A percentile compares a stretch with the other conserved stretches of the same genome.
These are phyloP conservation scores for Andrena marginata DNA, from an alignment of 2,888 invertebrate genomes.

Conservation along the genomic window DNA sequence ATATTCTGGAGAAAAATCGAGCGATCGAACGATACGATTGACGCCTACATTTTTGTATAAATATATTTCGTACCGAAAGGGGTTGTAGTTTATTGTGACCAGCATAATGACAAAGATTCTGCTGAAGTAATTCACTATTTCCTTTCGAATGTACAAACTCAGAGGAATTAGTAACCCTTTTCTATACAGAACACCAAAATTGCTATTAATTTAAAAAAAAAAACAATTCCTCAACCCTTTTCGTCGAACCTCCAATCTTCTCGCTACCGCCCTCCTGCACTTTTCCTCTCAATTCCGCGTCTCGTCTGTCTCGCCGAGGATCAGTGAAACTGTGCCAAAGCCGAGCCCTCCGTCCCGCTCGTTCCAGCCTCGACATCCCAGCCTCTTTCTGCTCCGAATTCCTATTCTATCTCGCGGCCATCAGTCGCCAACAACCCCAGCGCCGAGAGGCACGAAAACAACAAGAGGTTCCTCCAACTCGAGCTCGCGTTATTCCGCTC, in stretches of 20 bases:
- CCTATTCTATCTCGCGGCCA: conserved; percentile 4
- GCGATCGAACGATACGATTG: no score
- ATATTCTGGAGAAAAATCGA: no score
- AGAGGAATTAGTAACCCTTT: no score
- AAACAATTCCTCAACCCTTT: conserved; percentile 23
- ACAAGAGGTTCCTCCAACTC: conserved; percentile 30
- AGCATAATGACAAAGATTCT: no score
- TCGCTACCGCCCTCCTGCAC: background rate
- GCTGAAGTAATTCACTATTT: no score
- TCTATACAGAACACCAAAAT: background rate
- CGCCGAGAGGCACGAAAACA: conserved; percentile 35
- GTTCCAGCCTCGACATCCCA: conserved; percentile 8
- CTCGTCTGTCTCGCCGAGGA: conserved; percentile 54
- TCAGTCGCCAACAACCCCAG: conserved; percentile 14
- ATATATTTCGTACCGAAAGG: no score
- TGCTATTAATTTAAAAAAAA: background rate
- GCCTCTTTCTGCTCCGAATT: conserved; percentile 4
- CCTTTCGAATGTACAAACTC: no score
- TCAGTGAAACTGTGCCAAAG: conserved; percentile 59
- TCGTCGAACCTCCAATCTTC: background rate
- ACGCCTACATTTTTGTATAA: no score
- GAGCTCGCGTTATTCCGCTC: conserved; percentile 17
- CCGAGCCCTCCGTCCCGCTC: conserved; percentile 27
- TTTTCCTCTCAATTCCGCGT: conserved; percentile 42
- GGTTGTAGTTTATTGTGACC: no score